Evolutionary conservation across 2,888 invertebrate genomes (phyloP).

Genomic region (Trachelus tabidus): DNA sequence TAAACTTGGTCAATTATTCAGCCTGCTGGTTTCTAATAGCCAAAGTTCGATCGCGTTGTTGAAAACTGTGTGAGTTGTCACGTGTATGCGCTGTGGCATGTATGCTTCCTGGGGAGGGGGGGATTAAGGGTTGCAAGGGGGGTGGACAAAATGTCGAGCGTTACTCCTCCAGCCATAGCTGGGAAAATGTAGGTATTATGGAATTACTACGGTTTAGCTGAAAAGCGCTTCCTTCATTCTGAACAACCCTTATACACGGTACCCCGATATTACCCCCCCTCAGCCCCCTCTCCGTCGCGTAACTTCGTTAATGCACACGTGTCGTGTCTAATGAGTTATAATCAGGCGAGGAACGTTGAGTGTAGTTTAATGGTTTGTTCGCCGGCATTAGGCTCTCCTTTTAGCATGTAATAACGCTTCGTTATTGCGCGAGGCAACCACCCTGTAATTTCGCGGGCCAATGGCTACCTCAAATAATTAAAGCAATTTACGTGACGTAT

Average conservation of each 20-base stretch:
- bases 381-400: conserved; percentile 33
- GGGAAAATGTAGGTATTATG: neutral
- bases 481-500: conserved; percentile 35
- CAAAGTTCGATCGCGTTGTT: neutral
- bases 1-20: neutral
- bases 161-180: neutral
- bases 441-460: conserved; percentile 21
- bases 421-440: conserved; percentile 4
- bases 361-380: conserved; percentile 57
- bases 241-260: neutral
- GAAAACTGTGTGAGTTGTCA: neutral
- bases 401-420: conserved; percentile 18
- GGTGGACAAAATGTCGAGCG: no score
- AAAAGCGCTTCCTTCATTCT: conserved; percentile 9
- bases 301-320: conserved; percentile 54
- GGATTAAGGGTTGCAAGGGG: no score
- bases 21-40: neutral
- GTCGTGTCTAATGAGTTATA: conserved; percentile 57
- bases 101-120: no score
- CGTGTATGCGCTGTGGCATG: neutral
- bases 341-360: conserved; percentile 49
- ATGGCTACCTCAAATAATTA: conserved; percentile 38
- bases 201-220: conserved; percentile 2
- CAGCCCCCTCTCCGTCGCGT: neutral
- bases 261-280: neutral